Base-by-base conservation (phyloP, 2,888 invertebrate genomes). In the Dasysyrphus albostriatus region DNA sequence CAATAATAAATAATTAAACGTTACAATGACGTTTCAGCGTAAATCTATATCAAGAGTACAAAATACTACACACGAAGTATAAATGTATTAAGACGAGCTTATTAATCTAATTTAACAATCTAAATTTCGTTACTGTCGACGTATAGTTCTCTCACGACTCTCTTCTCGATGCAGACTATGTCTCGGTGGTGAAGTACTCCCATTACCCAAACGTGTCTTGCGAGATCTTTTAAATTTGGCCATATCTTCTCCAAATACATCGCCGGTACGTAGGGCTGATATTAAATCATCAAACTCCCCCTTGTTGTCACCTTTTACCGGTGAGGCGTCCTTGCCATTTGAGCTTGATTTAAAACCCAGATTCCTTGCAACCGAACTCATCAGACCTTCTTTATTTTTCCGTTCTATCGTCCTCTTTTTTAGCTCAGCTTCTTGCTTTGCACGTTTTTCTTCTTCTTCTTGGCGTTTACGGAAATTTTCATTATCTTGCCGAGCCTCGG, bases 231-330 rank as follows among this genome's bases (percentile, higher is more conserved):
- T 96, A 91, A 98, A 97, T 93, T 98, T 98, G 74, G 98, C 98
- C 90, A 98, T 97, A 91, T 98, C 98, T 91, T 98, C 98, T 0
- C 98, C 98, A 91, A 98, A 98, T 0, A 98, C 98, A 90, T 98
- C 98, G 0, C 98, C 98, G 0, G 98, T 98, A 82, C 98, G 93
- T 70, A 98, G 92, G 0, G 98, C 98, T 0, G 98, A 98, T 91
- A 98, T 98, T 89, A 98, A 94, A 93, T 98, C 98, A 91, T 98
- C 98, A 92, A 98, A 98, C 93, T 98, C 98, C 9, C 98, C 98
- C 90, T 97, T 96, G 73, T 91, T 92, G 74, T 91, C 90, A 54
- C 89, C 89, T 37, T 90, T 89, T 89, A 95, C 95, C 82, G 94
- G 94, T 65, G 95, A 89, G 19, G 90, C 89, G 32, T 88, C 88